Evolutionary conservation across 1,140 invertebrate genomes (phyloP).

Genomic region (Anoplolepis gracilipes): DNA sequence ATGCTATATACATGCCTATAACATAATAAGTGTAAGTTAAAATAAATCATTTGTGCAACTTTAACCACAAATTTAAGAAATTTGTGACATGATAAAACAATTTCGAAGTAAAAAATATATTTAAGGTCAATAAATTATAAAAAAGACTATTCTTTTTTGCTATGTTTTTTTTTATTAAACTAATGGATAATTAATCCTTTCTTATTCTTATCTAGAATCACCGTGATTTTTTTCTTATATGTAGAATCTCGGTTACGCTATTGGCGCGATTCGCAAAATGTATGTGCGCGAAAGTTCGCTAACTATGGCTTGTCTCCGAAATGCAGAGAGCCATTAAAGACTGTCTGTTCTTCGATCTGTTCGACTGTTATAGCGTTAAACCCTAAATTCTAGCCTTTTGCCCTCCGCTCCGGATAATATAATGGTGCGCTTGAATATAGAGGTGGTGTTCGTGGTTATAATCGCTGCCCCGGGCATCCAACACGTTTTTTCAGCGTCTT

Average conservation of each 20-base stretch:
- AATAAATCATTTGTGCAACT: too few relatives aligned
- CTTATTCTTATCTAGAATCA: neutral
- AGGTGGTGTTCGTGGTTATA: slow-evolving; percentile 71
- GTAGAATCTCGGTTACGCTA: slow-evolving; percentile 35
- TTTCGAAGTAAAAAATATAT: too few relatives aligned
- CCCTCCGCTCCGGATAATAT: slow-evolving; percentile 70
- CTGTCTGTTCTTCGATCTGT: slow-evolving; percentile 75
- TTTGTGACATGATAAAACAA: too few relatives aligned
- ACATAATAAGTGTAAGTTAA: too few relatives aligned
- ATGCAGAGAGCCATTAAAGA: slow-evolving; percentile 70
- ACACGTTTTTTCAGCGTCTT: slow-evolving; percentile 55
- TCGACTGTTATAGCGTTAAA: slow-evolving; percentile 76
- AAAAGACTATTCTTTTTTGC: too few relatives aligned
- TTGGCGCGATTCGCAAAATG: neutral
- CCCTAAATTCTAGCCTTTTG: slow-evolving; percentile 75
- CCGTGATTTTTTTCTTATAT: neutral
- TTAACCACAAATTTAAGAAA: too few relatives aligned
- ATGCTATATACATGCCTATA: too few relatives aligned
- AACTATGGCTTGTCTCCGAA: slow-evolving; percentile 71
- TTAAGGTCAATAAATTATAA: too few relatives aligned
- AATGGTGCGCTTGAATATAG: slow-evolving; percentile 71
- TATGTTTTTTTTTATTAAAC: too few relatives aligned
- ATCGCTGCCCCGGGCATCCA: slow-evolving; percentile 68
- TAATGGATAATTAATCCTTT: neutral
- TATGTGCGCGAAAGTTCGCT: neutral